Evolutionary conservation across 1,140 invertebrate genomes (phyloP).

Genomic region (Wiebesia pumilae): DNA sequence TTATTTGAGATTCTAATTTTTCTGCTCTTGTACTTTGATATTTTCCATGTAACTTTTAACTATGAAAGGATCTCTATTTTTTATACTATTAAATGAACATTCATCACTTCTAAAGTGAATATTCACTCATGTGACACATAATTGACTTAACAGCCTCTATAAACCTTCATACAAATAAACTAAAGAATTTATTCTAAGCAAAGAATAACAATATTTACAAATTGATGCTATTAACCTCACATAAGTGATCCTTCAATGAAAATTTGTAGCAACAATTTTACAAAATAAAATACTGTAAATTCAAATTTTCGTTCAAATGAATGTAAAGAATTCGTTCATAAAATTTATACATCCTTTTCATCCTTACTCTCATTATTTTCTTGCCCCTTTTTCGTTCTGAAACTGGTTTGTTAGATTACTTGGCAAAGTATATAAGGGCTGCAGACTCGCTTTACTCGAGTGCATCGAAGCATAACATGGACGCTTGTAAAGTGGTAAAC

Average conservation of each 20-base stretch:
- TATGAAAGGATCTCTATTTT: too few relatives aligned
- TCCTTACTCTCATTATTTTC: background rate
- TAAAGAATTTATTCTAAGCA: too few relatives aligned
- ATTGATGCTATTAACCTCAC: background rate
- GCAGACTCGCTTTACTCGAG: background rate
- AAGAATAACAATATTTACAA: background rate
- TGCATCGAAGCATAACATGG: conserved; percentile 36
- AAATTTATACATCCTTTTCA: background rate
- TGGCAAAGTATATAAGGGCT: conserved; percentile 12
- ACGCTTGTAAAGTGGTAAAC: conserved; percentile 44
- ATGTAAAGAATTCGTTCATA: background rate
- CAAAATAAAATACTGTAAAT: background rate
- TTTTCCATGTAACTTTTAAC: too few relatives aligned
- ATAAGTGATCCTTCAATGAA: background rate
- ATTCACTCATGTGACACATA: too few relatives aligned
- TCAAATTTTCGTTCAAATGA: background rate
- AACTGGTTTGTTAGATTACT: background rate
- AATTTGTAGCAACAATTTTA: background rate
- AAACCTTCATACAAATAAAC: too few relatives aligned
- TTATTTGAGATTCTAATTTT: too few relatives aligned
- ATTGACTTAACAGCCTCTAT: too few relatives aligned
- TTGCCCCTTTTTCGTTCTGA: background rate
- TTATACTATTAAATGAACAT: too few relatives aligned
- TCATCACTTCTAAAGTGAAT: too few relatives aligned
- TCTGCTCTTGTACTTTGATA: too few relatives aligned